Evolutionary conservation across 2,888 invertebrate genomes (phyloP).

Genomic region (Cerastis leucographa): DNA sequence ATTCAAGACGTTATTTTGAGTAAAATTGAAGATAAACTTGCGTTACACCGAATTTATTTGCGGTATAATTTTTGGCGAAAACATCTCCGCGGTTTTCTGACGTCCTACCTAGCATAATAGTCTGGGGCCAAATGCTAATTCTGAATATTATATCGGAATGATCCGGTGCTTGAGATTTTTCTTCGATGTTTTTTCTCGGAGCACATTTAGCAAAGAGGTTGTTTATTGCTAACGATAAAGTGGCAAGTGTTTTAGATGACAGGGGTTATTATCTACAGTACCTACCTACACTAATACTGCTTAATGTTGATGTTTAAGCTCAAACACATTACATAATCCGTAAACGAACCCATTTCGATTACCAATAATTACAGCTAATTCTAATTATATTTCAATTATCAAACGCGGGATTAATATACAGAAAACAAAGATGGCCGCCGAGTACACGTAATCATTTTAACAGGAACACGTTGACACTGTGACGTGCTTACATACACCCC

Average conservation of each 20-base stretch:
- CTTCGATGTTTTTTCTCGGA: slow-evolving; percentile 21
- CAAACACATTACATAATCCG: not conserved
- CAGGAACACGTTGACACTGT: slow-evolving; percentile 33
- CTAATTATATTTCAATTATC: slow-evolving; percentile 25
- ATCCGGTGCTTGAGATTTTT: slow-evolving; percentile 21
- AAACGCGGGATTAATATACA: slow-evolving; percentile 13
- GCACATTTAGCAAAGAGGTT: slow-evolving; percentile 11
- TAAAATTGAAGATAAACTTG: slow-evolving; percentile 75
- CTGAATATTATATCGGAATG: slow-evolving; percentile 42
- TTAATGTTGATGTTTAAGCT: not conserved
- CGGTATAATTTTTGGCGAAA: slow-evolving; percentile 61
- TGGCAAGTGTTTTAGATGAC: slow-evolving; percentile 10
- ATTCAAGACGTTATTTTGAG: slow-evolving; percentile 78
- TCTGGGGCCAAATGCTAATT: slow-evolving; percentile 57
- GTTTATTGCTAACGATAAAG: slow-evolving; percentile 20
- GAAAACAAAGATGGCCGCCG: slow-evolving; percentile 34
- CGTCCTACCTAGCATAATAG: slow-evolving; percentile 53
- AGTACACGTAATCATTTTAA: slow-evolving; percentile 39
- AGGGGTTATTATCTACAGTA: not conserved
- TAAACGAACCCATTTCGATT: slow-evolving; percentile 5
- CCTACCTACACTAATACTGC: not conserved
- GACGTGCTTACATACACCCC: slow-evolving; percentile 14
- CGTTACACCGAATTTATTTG: slow-evolving; percentile 67
- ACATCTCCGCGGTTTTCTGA: slow-evolving; percentile 54
- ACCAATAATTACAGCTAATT: slow-evolving; percentile 11